Percentiles rank a stretch among this genome's conserved stretches.
Conservation (phyloP, 2,888 invertebrate genomes). For the Hetaerina titia region DNA sequence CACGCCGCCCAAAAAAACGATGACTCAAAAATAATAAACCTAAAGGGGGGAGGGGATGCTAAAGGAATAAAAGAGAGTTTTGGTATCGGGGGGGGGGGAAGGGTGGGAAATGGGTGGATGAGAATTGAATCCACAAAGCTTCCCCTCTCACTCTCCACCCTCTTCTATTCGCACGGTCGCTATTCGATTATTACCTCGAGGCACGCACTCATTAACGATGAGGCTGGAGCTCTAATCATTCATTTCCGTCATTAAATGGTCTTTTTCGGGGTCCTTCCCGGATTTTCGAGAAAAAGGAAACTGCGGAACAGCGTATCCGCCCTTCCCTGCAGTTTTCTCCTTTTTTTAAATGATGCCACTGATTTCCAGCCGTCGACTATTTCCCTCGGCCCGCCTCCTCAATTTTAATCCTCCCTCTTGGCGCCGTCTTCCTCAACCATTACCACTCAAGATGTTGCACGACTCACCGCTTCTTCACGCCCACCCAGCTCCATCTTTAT, state of each 20-base stretch:
- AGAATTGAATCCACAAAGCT: not conserved
- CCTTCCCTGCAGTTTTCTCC: not conserved
- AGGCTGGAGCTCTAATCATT: constrained; percentile 43
- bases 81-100: not conserved
- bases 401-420: not conserved
- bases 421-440: not conserved
- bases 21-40: constrained; percentile 40
- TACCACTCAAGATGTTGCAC: not conserved
- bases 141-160: not conserved
- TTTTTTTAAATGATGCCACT: not conserved
- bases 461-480: too few relatives aligned
- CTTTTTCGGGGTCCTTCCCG: constrained; percentile 3
- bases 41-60: too few relatives aligned
- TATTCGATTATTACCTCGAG: constrained; percentile 57
- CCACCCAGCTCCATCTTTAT: too few relatives aligned
- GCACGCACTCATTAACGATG: constrained; percentile 29
- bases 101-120: not conserved
- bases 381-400: too few relatives aligned
- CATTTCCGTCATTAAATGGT: constrained; percentile 49
- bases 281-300: not conserved
- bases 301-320: not conserved
- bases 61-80: not conserved
- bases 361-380: too few relatives aligned
- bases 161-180: not conserved
- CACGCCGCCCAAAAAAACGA: not conserved